A percentile compares a stretch with the other conserved stretches of the same genome.
These are phyloP conservation scores for Tyria jacobaeae DNA, from an alignment of 2,888 invertebrate genomes.

Conservation along the genomic window DNA sequence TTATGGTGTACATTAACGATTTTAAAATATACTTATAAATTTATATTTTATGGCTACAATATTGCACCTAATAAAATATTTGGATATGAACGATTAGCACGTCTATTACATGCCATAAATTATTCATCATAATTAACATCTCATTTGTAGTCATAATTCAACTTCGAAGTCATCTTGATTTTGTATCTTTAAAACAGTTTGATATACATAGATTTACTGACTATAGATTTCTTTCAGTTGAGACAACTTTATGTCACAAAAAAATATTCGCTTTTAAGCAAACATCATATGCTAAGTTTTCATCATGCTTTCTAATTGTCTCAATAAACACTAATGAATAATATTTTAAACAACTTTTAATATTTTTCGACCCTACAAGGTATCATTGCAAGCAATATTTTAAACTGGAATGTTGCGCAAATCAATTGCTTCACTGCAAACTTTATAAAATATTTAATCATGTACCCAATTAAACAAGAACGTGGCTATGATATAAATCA, in stretches of 20 bases:
- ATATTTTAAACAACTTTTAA: constrained; percentile 59
- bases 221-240: constrained; percentile 10
- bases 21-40: constrained; percentile 19
- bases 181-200: constrained; percentile 10
- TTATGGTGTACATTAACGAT: constrained; percentile 18
- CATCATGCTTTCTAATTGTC: constrained; percentile 57
- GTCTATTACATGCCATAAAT: constrained; percentile 28
- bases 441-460: constrained; percentile 46
- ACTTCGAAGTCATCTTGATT: constrained; percentile 12
- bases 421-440: constrained; percentile 41
- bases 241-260: constrained; percentile 17
- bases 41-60: constrained; percentile 30
- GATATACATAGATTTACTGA: constrained; percentile 17
- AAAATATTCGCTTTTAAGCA: constrained; percentile 23
- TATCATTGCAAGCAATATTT: constrained; percentile 32
- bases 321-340: constrained; percentile 57
- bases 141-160: constrained; percentile 17
- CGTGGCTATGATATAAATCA: constrained; percentile 58
- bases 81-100: constrained; percentile 25
- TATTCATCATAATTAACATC: constrained; percentile 22
- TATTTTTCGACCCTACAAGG: constrained; percentile 35
- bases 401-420: constrained; percentile 39
- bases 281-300: constrained; percentile 49
- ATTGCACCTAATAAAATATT: constrained; percentile 44
- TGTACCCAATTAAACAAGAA: constrained; percentile 46